Percentiles rank a stretch among this genome's conserved stretches.
These are phyloP conservation scores for Anoplophora glabripennis DNA, from an alignment of 1,140 invertebrate species.

Conservation along the genomic window DNA sequence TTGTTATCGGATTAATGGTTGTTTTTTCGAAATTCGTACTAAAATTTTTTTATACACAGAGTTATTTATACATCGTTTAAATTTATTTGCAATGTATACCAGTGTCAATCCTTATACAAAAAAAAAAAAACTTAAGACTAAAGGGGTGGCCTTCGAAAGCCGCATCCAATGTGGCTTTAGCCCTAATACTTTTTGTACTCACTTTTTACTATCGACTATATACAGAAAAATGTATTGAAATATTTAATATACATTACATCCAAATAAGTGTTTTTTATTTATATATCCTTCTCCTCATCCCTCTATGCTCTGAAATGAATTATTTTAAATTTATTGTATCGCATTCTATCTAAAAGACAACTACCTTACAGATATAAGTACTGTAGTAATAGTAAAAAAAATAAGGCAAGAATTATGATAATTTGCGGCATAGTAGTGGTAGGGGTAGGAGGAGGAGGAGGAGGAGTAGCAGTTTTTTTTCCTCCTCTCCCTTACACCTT, in stretches of 20 bases:
- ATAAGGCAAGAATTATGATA: too few species aligned
- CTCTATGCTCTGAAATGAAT: too few species aligned
- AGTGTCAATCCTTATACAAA: constrained; percentile 1
- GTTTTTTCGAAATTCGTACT: constrained; percentile 9
- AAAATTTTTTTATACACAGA: background rate
- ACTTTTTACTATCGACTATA: constrained; percentile 33
- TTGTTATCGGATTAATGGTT: background rate
- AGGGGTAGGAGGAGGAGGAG: too few species aligned
- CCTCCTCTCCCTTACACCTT: too few species aligned
- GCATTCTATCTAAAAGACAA: too few species aligned
- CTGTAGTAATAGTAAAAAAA: too few species aligned
- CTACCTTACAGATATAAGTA: too few species aligned
- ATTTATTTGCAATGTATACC: constrained; percentile 15
- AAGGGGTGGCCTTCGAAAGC: constrained; percentile 37
- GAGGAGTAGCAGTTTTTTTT: too few species aligned
- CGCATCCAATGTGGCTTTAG: constrained; percentile 41
- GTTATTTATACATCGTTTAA: constrained; percentile 3
- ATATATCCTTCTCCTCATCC: too few species aligned
- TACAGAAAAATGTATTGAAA: constrained; percentile 39
- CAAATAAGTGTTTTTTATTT: background rate
- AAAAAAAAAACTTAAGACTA: constrained; percentile 37
- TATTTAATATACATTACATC: constrained; percentile 21
- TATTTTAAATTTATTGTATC: too few species aligned
- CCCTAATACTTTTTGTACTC: constrained; percentile 37
- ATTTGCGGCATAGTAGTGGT: too few species aligned